Evolutionary conservation across 2,113 vertebrate species (phyloP).

Genomic region (Plestiodon gilberti): DNA sequence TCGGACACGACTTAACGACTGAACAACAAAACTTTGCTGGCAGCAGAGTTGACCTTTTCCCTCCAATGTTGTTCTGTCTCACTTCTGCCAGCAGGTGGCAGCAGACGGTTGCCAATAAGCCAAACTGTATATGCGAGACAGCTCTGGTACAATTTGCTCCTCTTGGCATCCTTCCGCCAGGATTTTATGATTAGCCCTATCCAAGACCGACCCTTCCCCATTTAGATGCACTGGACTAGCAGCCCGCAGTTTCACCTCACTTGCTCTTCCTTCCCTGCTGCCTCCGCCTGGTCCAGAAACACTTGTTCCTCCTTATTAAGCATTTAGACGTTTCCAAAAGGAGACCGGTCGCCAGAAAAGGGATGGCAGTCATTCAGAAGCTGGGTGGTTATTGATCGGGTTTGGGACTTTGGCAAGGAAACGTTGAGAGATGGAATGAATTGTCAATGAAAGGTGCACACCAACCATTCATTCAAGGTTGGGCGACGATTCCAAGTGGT

Average conservation of each 20-base stretch:
- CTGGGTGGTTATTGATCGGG: constrained; percentile 31
- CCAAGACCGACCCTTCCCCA: background rate
- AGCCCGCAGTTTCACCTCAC: background rate
- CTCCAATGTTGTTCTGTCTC: background rate
- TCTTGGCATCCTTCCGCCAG: rapidly evolving
- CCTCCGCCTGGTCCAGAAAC: background rate
- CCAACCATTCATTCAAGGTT: background rate
- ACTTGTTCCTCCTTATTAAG: background rate
- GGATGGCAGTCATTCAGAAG: constrained; percentile 62
- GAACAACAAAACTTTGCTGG: no score
- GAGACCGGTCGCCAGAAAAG: constrained; percentile 68
- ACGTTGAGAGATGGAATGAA: constrained; percentile 61
- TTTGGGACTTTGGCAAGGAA: constrained; percentile 72
- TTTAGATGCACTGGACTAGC: background rate
- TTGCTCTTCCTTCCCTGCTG: background rate
- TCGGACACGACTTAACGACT: no score
- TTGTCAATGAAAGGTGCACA: background rate
- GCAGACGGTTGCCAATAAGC: constrained; percentile 39
- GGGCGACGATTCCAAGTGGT: no score
- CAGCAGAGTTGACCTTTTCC: background rate
- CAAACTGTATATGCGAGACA: background rate
- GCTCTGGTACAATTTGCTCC: background rate
- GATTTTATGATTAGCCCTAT: background rate
- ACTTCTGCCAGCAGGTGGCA: constrained; percentile 62
- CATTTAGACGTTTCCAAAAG: background rate